Evolutionary conservation across 2,888 invertebrate species (phyloP).

Genomic region (Synergus japonicus): DNA sequence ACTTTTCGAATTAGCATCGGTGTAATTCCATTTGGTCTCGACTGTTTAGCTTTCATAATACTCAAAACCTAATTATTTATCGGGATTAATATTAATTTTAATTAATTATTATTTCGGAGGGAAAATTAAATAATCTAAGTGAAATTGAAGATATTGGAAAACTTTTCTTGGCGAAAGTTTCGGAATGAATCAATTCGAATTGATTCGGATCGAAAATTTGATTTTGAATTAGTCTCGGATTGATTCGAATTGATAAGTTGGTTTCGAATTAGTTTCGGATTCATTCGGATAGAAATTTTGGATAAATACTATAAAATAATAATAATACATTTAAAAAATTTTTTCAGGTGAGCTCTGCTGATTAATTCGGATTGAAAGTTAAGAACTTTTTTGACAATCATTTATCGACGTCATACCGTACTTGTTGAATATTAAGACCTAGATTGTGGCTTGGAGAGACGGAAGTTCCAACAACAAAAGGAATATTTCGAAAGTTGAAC

Average conservation of each 20-base stretch:
- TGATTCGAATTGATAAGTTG: too few relatives aligned
- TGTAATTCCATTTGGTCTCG: conserved; percentile 60
- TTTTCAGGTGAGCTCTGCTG: too few relatives aligned
- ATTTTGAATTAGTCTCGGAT: too few relatives aligned
- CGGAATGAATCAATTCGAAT: too few relatives aligned
- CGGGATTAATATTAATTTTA: conserved; percentile 12
- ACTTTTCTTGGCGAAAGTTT: too few relatives aligned
- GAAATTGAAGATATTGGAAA: too few relatives aligned
- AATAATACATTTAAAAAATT: not conserved
- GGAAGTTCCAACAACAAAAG: conserved; percentile 82
- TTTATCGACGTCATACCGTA: conserved; percentile 53
- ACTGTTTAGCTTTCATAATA: conserved; percentile 71
- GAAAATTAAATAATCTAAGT: not conserved
- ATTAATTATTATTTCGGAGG: not conserved
- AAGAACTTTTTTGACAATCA: conserved; percentile 31
- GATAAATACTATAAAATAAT: not conserved
- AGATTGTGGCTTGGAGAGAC: conserved; percentile 83
- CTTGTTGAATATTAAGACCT: conserved; percentile 83
- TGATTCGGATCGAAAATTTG: too few relatives aligned
- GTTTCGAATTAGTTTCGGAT: too few relatives aligned
- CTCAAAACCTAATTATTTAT: conserved; percentile 64
- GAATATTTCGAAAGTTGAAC: conserved; percentile 79
- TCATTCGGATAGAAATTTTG: too few relatives aligned
- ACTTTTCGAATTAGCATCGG: conserved; percentile 70
- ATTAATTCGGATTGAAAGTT: not conserved